Evolutionary conservation across 2,888 invertebrate species (phyloP), one percentile per base, ranked within the genome.

Genomic region (Drosophila mulleri): DNA sequence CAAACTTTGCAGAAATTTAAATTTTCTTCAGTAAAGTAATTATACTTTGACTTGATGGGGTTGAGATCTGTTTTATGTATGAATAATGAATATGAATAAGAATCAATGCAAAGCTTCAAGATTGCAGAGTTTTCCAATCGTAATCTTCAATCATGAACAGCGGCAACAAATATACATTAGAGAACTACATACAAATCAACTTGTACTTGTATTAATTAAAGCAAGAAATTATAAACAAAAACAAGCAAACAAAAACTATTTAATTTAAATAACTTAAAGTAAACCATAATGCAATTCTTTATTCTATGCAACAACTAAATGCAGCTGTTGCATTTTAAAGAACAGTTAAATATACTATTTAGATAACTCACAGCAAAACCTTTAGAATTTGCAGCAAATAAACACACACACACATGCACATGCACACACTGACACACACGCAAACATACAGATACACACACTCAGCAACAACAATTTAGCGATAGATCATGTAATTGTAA

Each of bases 261-360:
- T 73, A 63, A 67, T 70, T 70, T 58, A 64, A 70, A 48, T 56
- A 67, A 75, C 35, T 52, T 79, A 68, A 53, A 53, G 23, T 44
- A 77, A 61, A 65, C 37, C 42, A 60, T 47, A 61, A 39, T 77
- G 53, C 62, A 75, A 78, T 75, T 78, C 65, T 72, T 61, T 68
- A 72, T 72, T 66, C 62, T 69, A 76, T 69, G 76, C 66, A 45
- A 65, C 53, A 58, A 66, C 44, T 56, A 68, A 71, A 73, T 80
- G 72, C 69, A 72, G 47, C 62, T 50, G 44, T 68, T 79, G 80
- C 77, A 80, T 84, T 83, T 83, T 63, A 56, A 64, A 41, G 29
- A 80, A 65, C 52, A 65, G 48, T 56, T 69, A 64, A 64, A 59
- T 20, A 67, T 50, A 50, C 29, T 50, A 53, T 18, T 44, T 44